Base-by-base conservation (phyloP, 2,888 invertebrate genomes). In the Gymnoscelis rufifasciata region DNA sequence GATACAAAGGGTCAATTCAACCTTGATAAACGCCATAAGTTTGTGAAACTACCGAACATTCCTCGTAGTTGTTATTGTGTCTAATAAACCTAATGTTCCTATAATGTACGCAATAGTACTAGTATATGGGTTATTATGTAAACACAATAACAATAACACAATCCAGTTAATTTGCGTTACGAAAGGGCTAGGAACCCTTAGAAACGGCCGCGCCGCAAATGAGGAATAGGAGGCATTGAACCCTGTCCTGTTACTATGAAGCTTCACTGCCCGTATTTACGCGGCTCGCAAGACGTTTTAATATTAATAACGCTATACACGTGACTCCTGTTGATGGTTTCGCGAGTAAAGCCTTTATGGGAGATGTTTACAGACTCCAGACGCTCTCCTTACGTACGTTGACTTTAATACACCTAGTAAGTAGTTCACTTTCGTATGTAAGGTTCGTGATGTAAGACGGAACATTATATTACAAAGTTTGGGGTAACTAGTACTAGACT, bases 291-390 rank as follows among this genome's bases (percentile, higher is more conserved):
- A 62, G 66, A 64, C 72, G 77, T 71, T 83, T 81, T 77, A 84
- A 79, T 80, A 84, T 86, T 84, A 78, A 84, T 83, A 83, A 79
- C 83, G 65, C 71, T 67, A 74, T 77, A 78, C 75, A 78, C 63
- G 70, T 71, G 68, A 68, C 68, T 76, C 73, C 71, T 71, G 74
- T 65, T 68, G 70, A 67, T 66, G 67, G 65, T 70, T 71, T 65
- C 59, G 69, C 70, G 72, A 69, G 73, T 64, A 57, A 57, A 62
- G 70, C 71, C 74, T 84, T 82, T 81, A 81, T 79, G 76, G 47
- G 67, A 66, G 71, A 77, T 86, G 84, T 86, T 84, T 86, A 78
- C 84, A 44, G 53, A 52, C 52, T 55, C 74, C 67, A 66, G 52
- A 48, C 52, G 47, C 38, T 36, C 66, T 63, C 62, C 61, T 54